These are phyloP conservation scores for Galeruca laticollis DNA, from an alignment of 2,888 invertebrate species.

Conservation along the genomic window DNA sequence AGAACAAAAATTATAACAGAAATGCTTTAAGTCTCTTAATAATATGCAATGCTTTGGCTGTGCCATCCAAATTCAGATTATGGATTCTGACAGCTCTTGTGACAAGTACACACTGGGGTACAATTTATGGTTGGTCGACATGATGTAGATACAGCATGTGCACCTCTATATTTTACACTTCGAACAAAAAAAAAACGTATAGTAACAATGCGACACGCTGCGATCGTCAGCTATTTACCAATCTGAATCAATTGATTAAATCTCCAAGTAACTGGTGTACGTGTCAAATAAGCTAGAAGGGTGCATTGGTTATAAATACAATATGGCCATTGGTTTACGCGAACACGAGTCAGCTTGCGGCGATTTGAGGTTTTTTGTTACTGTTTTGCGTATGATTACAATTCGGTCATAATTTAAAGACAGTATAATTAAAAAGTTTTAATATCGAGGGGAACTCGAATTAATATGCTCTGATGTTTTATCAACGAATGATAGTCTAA, in stretches of 20 bases:
- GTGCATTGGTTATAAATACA: slow-evolving; percentile 10
- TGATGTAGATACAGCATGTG: slow-evolving; percentile 42
- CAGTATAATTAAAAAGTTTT: too few relatives aligned
- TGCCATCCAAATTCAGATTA: slow-evolving; percentile 18
- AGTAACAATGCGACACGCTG: slow-evolving; percentile 6
- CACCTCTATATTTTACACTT: slow-evolving; percentile 32
- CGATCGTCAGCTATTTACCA: slow-evolving; percentile 26
- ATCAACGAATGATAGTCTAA: too few relatives aligned
- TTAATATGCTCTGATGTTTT: too few relatives aligned
- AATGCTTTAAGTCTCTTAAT: slow-evolving; percentile 4
- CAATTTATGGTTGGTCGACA: slow-evolving; percentile 26
- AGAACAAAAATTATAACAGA: neutral
- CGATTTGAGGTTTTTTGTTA: too few relatives aligned
- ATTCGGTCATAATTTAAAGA: too few relatives aligned
- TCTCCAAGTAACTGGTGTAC: slow-evolving; percentile 14
- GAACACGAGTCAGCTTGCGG: slow-evolving; percentile 1
- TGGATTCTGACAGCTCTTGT: slow-evolving; percentile 26
- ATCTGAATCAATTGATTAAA: slow-evolving; percentile 28
- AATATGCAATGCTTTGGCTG: neutral
- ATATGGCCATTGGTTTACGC: neutral
- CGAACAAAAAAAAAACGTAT: slow-evolving; percentile 21
- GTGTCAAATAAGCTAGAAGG: slow-evolving; percentile 20
- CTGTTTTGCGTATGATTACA: too few relatives aligned
- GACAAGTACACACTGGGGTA: slow-evolving; percentile 27
- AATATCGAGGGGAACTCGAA: too few relatives aligned